Base-by-base conservation (phyloP, 1,140 invertebrate genomes). In the Heliconius hewitsoni region DNA sequence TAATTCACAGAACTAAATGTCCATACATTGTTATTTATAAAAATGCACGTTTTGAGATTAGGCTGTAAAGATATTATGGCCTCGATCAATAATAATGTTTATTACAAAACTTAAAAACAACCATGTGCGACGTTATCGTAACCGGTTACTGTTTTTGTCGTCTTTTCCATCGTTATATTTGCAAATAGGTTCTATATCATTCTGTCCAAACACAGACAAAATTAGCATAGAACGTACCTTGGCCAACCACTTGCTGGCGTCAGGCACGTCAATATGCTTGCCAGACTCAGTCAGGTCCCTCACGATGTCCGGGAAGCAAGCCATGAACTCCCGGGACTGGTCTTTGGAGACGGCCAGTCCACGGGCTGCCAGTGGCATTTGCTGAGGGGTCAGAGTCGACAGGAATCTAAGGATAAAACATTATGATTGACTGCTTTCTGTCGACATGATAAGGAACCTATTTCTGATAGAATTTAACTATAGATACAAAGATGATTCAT, bases 261-360 rank as follows among this genome's bases (percentile, higher is more conserved):
- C 97, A 23, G 96, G 96, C 90, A 97, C 96, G 86, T 98, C 97
- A 37, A 96, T 95, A 87, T 96, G 95, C 84, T 96, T 96, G 81
- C 96, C 96, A 82, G 95, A 95, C 85, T 97, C 97, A 5, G 97
- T 97, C 74, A 98, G 94, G 91, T 98, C 97, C 85, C 97, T 93
- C 60, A 98, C 97, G 85, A 98, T 94, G 93, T 98, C 97, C 79
- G 98, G 97, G 95, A 98, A 98, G 71, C 97, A 91, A 66, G 97
- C 96, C 97, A 98, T 97, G 95, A 98, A 97, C 91, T 98, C 97
- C 79, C 97, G 95, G 88, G 96, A 97, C 91, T 98, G 97, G 93
- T 98, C 97, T 93, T 97, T 97, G 76, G 95, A 96, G 76, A 95
- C 93, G 27, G 96, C 95, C 85, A 95, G 95, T 85, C 95, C 95